Conservation (phyloP, 2,888 invertebrate species). For the Limenitis camilla region DNA sequence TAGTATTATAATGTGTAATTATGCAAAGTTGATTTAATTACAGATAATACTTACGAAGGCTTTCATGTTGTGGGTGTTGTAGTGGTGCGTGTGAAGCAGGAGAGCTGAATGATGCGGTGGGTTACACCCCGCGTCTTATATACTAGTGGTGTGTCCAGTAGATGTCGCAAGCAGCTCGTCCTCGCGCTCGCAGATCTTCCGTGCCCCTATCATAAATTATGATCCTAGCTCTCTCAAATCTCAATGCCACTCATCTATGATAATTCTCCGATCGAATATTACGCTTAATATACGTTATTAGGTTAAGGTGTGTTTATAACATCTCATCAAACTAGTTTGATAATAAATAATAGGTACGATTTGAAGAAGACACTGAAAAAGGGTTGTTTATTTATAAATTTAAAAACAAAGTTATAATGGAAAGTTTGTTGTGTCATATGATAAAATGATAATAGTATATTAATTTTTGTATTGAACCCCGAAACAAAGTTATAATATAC, state of each 20-base stretch:
- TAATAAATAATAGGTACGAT: too few relatives aligned
- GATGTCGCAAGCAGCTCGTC: constrained; percentile 6
- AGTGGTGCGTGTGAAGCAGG: background rate
- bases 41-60: constrained; percentile 26
- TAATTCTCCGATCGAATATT: background rate
- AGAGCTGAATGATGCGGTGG: constrained; percentile 1
- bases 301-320: too few relatives aligned
- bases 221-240: constrained; percentile 5
- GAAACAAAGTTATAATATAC: too few relatives aligned
- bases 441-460: too few relatives aligned
- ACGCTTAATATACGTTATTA: background rate
- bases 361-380: too few relatives aligned
- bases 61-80: constrained; percentile 23
- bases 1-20: too few relatives aligned
- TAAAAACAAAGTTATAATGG: too few relatives aligned
- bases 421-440: constrained; percentile 16
- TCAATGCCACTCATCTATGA: background rate
- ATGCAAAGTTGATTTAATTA: background rate
- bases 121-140: constrained; percentile 6
- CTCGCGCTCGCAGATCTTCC: constrained; percentile 7
- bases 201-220: constrained; percentile 2
- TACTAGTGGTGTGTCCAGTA: background rate
- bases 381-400: too few relatives aligned
- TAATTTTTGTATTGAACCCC: too few relatives aligned
- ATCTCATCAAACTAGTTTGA: too few relatives aligned